Percentiles rank a stretch among this genome's conserved stretches.
Evolutionary conservation across 2,797 vertebrate species (phyloP).

Genomic region (Alcedo quadribrachys): DNA sequence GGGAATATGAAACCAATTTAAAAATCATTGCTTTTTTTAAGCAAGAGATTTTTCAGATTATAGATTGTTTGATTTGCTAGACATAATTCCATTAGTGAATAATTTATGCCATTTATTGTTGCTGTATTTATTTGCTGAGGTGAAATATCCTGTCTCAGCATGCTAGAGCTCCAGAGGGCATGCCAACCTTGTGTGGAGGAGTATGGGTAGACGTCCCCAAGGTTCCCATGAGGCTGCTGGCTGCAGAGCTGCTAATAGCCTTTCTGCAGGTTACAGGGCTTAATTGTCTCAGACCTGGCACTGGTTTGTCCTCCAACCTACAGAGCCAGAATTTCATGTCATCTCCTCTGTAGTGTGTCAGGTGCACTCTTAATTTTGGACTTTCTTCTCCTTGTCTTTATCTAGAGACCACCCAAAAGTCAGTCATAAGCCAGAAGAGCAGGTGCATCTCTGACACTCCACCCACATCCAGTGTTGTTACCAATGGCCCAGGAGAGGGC

Average conservation of each 20-base stretch:
- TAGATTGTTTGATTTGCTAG: constrained; percentile 18
- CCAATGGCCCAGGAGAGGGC: neutral
- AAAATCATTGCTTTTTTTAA: constrained; percentile 18
- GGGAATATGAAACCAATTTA: constrained; percentile 41
- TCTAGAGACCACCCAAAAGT: neutral
- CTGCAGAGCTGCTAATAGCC: neutral
- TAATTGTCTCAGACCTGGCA: neutral
- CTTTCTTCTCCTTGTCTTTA: neutral
- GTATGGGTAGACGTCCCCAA: neutral
- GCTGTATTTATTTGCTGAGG: constrained; percentile 28
- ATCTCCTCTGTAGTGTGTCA: neutral
- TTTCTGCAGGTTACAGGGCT: neutral
- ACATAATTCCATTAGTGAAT: constrained; percentile 35
- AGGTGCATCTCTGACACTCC: neutral
- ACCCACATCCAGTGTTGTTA: neutral
- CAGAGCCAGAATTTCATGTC: neutral
- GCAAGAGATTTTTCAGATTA: constrained; percentile 28
- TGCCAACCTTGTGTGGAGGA: neutral
- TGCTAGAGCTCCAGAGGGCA: neutral
- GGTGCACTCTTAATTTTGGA: neutral
- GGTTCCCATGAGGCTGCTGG: neutral
- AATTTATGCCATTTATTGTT: constrained; percentile 33
- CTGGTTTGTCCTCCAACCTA: rapidly evolving
- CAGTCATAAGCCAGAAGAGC: neutral
- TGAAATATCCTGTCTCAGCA: neutral